Conservation (phyloP, 1,140 invertebrate species). For the Odontomachus brunneus region DNA sequence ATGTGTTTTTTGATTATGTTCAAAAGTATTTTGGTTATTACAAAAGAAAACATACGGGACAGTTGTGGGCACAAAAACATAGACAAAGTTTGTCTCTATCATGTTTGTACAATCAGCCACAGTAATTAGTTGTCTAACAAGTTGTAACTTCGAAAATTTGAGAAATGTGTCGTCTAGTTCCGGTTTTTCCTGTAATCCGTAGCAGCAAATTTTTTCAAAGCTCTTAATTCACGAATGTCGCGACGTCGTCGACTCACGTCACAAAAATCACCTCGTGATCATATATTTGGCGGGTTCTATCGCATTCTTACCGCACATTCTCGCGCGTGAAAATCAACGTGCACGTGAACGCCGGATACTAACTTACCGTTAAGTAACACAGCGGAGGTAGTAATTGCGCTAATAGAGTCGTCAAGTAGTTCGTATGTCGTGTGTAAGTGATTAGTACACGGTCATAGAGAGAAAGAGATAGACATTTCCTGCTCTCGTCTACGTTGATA, state of each 20-base stretch:
- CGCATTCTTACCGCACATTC: not conserved
- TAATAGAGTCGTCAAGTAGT: constrained; percentile 50
- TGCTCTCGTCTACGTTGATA: constrained; percentile 28
- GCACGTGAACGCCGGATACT: not conserved
- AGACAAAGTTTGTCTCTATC: no score
- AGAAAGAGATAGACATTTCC: constrained; percentile 10
- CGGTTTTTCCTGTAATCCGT: no score
- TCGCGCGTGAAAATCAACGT: constrained; percentile 12
- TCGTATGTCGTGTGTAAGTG: constrained; percentile 3
- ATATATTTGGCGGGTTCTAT: not conserved
- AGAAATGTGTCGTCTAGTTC: no score
- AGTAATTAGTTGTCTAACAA: no score
- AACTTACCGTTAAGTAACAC: constrained; percentile 15
- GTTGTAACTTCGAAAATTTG: no score
- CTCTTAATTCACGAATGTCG: no score
- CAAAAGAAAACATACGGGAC: no score
- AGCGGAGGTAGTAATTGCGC: constrained; percentile 14
- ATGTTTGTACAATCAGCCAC: no score
- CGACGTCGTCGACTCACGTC: not conserved
- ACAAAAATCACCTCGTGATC: not conserved
- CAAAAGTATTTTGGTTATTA: no score
- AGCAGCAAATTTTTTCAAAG: no score
- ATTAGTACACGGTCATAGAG: constrained; percentile 1
- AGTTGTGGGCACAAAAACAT: no score
- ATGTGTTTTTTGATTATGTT: no score